Evolutionary conservation across 2,888 invertebrate species (phyloP).

Genomic region (Lathronympha strigana): DNA sequence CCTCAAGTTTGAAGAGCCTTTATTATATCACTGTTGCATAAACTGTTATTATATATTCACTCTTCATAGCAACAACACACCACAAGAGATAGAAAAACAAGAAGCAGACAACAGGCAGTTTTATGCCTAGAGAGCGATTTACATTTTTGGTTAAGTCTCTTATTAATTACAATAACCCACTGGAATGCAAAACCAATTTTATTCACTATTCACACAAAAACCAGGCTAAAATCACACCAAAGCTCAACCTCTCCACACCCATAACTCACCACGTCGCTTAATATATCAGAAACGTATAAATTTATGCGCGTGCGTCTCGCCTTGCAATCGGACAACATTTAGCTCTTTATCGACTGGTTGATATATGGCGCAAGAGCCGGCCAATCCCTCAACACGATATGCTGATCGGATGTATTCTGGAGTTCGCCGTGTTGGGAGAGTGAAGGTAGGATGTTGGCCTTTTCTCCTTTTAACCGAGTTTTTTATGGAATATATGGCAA

Average conservation of each 20-base stretch:
- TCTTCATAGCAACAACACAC: too few species aligned
- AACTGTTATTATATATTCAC: too few species aligned
- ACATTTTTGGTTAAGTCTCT: too few species aligned
- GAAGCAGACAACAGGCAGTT: too few species aligned
- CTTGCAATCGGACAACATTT: constrained; percentile 80
- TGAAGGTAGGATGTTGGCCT: neutral
- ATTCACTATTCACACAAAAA: neutral
- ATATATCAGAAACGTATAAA: constrained; percentile 80
- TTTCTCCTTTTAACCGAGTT: neutral
- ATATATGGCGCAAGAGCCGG: constrained; percentile 68
- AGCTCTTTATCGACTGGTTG: constrained; percentile 82
- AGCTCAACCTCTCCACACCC: constrained; percentile 44
- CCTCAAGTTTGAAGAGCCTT: too few species aligned
- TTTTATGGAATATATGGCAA: too few species aligned
- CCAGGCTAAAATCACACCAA: constrained; percentile 10
- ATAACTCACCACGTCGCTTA: constrained; percentile 75
- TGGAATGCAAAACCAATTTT: too few species aligned
- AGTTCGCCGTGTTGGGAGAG: constrained; percentile 15
- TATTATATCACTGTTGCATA: too few species aligned
- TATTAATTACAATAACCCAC: too few species aligned
- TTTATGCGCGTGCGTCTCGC: constrained; percentile 74
- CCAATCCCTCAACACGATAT: constrained; percentile 82
- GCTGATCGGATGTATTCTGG: constrained; percentile 64
- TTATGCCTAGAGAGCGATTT: too few species aligned
- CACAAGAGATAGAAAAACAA: too few species aligned